phyloP scores from a whole-genome alignment of 30 jellyfish, hydroid and myxozoan genomes.

The Pseudorhiza aurosa region DNA sequence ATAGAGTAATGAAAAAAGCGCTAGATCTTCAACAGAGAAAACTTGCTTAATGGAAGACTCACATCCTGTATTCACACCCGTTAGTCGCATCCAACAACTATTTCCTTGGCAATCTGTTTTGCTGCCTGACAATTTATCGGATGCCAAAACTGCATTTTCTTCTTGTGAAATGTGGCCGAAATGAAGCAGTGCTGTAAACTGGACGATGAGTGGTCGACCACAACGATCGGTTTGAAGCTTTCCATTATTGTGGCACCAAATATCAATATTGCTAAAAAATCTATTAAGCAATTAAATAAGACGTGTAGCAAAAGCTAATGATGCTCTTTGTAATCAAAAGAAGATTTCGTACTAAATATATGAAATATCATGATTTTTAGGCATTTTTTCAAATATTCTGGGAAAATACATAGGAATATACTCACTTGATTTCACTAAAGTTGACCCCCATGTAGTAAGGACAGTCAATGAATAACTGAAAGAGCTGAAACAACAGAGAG shows the following conservation, averaged over 20 bases:
- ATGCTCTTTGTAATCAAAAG: too few species aligned
- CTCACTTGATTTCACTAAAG: constrained; percentile 9
- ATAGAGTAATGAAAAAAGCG: too few species aligned
- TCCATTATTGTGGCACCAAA: constrained; percentile 20
- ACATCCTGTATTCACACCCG: constrained; percentile 16
- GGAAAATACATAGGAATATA: too few species aligned
- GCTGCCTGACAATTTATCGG: constrained; percentile 4
- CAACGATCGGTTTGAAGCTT: not conserved
- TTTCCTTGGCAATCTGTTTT: constrained; percentile 33
- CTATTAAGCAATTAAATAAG: too few species aligned
- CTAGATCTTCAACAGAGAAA: too few species aligned
- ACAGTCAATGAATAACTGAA: not conserved
- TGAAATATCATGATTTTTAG: too few species aligned
- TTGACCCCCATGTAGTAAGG: constrained; percentile 1
- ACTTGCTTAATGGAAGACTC: not conserved
- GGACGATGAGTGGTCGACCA: constrained; percentile 9
- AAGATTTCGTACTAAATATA: too few species aligned
- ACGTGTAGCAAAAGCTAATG: too few species aligned
- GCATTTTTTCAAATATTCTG: too few species aligned
- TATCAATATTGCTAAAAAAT: not conserved
- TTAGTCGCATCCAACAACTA: not conserved
- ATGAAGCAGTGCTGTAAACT: not conserved
- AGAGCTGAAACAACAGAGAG: not conserved
- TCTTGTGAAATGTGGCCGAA: constrained; percentile 5
- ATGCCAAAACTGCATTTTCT: not conserved